Evolutionary conservation across 1,140 invertebrate species (phyloP).

Genomic region (Phortica variegata): DNA sequence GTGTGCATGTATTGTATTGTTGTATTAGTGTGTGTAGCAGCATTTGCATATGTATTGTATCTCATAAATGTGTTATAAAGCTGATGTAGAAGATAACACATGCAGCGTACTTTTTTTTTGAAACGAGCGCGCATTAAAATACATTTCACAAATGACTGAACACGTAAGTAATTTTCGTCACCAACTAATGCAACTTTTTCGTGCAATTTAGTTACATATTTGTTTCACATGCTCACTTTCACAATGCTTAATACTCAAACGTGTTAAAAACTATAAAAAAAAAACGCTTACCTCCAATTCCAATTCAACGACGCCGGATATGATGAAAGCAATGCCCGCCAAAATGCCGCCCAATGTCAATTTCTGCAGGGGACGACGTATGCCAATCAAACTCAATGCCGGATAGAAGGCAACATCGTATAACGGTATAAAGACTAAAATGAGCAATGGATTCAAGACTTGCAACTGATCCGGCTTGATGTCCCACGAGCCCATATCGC

Average conservation of each 20-base stretch:
- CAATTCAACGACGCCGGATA: constrained; percentile 83
- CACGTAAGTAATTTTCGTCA: too few relatives aligned
- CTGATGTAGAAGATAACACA: too few relatives aligned
- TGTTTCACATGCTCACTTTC: not conserved
- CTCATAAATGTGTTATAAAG: too few relatives aligned
- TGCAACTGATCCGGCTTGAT: constrained; percentile 83
- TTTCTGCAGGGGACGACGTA: constrained; percentile 59
- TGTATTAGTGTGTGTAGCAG: not conserved
- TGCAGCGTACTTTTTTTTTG: too few relatives aligned
- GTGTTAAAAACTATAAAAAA: not conserved
- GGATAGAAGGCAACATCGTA: constrained; percentile 76
- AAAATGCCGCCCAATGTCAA: constrained; percentile 77
- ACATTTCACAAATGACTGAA: too few relatives aligned
- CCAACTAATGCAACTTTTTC: too few relatives aligned
- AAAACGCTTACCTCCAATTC: constrained; percentile 65
- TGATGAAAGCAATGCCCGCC: constrained; percentile 79
- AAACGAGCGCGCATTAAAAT: too few relatives aligned
- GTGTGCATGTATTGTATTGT: constrained; percentile 7
- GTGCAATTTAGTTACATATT: too few relatives aligned
- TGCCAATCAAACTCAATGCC: constrained; percentile 59
- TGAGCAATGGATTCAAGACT: constrained; percentile 76
- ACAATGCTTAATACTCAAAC: not conserved
- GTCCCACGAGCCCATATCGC: constrained; percentile 67
- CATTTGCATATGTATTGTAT: too few relatives aligned
- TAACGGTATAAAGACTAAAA: constrained; percentile 76